A percentile compares a stretch with the other conserved stretches of the same genome.
These are phyloP conservation scores for Sphinx pinastri DNA, from an alignment of 2,888 invertebrate species.

Conservation along the genomic window DNA sequence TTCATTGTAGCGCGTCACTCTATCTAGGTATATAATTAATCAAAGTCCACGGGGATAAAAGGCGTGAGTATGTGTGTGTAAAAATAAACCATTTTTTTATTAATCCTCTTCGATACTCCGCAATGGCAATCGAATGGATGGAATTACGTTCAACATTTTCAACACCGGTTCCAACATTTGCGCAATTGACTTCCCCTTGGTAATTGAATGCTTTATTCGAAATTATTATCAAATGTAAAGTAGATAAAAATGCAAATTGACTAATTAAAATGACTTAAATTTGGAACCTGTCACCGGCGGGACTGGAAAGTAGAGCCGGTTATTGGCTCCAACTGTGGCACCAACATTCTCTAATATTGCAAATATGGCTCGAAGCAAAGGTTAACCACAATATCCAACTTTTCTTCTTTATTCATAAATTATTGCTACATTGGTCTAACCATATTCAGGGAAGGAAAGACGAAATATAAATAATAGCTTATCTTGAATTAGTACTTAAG, in stretches of 20 bases:
- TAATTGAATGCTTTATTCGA: background rate
- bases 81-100: too few relatives aligned
- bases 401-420: background rate
- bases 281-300: background rate
- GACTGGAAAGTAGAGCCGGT: slow-evolving; percentile 14
- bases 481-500: too few relatives aligned
- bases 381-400: background rate
- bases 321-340: slow-evolving; percentile 1
- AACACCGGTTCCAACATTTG: background rate
- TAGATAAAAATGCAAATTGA: slow-evolving; percentile 19
- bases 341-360: slow-evolving; percentile 13
- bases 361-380: slow-evolving; percentile 8
- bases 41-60: too few relatives aligned
- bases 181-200: slow-evolving; percentile 5
- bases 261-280: slow-evolving; percentile 12
- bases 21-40: too few relatives aligned
- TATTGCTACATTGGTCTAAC: background rate
- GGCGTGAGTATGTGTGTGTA: too few relatives aligned
- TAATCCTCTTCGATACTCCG: background rate
- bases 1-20: too few relatives aligned
- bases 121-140: background rate
- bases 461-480: too few relatives aligned
- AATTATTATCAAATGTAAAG: slow-evolving; percentile 5
- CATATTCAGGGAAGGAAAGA: too few relatives aligned
- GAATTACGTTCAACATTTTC: background rate